A percentile compares a stretch with the other conserved stretches of the same genome.
Conservation (phyloP, 2,113 vertebrate species). For the Orientallactaga bullata region DNA sequence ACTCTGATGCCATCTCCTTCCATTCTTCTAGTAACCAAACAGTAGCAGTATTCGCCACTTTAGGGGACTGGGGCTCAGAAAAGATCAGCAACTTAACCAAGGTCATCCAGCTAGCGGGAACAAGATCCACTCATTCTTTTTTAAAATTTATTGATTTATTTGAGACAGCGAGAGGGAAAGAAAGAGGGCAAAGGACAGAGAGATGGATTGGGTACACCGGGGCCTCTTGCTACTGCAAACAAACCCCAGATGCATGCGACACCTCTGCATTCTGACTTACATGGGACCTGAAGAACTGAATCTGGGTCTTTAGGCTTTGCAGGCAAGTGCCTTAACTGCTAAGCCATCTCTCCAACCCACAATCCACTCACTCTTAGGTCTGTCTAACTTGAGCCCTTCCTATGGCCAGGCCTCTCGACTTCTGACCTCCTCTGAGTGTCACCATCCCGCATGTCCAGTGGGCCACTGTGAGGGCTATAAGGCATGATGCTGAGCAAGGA, state of each 20-base stretch:
- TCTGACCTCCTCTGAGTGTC: background rate
- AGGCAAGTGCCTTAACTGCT: too few species aligned
- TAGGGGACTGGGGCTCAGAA: background rate
- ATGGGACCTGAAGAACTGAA: too few species aligned
- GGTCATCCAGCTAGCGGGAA: background rate
- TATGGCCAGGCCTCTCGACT: background rate
- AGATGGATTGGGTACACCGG: too few species aligned
- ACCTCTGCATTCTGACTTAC: too few species aligned
- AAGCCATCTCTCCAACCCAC: too few species aligned
- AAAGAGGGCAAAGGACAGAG: too few species aligned
- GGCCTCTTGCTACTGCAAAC: too few species aligned
- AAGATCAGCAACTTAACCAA: background rate
- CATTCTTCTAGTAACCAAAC: background rate
- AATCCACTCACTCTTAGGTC: background rate
- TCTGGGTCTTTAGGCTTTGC: too few species aligned
- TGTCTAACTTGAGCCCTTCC: background rate
- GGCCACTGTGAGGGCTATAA: background rate
- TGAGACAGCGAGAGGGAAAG: too few species aligned
- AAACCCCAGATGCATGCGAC: too few species aligned
- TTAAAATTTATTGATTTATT: too few species aligned
- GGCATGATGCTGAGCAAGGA: background rate
- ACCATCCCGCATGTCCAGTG: fast-evolving
- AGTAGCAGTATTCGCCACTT: background rate
- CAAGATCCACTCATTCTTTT: background rate
- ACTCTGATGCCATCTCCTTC: background rate